Evolutionary conservation across 1,140 invertebrate genomes (phyloP).

Genomic region (Stegodyphus dumicola): DNA sequence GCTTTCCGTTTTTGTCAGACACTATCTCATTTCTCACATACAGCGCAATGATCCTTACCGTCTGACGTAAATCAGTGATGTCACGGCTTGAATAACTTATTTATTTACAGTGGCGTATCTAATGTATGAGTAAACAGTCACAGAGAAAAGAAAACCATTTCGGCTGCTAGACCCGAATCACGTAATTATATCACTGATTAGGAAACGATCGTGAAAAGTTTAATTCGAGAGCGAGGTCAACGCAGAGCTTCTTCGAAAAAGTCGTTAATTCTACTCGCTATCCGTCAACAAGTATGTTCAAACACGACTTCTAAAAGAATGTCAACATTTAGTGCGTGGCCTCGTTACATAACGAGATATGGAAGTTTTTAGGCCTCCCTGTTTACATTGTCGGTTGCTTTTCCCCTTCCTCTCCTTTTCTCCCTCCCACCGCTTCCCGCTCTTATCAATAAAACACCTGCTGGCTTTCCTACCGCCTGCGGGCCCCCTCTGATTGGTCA

Average conservation of each 20-base stretch:
- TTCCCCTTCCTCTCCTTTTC: not conserved
- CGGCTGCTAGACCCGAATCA: no score
- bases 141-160: no score
- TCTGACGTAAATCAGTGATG: no score
- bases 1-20: no score
- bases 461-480: conserved; percentile 47
- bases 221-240: conserved; percentile 25
- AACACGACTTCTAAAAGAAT: conserved; percentile 57
- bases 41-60: no score
- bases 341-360: conserved; percentile 59
- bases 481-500: conserved; percentile 42
- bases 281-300: conserved; percentile 59
- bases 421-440: not conserved
- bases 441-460: conserved; percentile 59
- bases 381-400: conserved; percentile 57
- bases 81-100: no score
- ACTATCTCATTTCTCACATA: no score
- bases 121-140: no score
- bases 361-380: conserved; percentile 59
- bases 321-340: conserved; percentile 43
- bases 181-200: no score
- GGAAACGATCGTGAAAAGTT: not conserved
- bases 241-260: not conserved
- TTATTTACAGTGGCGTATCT: no score
- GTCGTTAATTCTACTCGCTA: conserved; percentile 49